phyloP scores from a whole-genome alignment of 2,888 invertebrate species.

The Troilus luridus region DNA sequence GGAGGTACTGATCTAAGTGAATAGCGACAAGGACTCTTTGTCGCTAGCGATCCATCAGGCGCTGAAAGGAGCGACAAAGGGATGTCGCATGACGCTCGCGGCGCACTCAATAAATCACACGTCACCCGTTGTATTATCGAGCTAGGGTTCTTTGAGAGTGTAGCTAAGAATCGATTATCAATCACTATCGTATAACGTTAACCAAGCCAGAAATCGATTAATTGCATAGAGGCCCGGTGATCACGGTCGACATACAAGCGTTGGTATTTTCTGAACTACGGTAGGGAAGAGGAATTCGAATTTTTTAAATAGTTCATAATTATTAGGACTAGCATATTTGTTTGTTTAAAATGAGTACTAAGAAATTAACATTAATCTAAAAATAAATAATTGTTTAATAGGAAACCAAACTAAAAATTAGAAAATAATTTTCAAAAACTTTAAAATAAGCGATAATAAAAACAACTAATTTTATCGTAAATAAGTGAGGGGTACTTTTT shows the following conservation, averaged over 20 bases:
- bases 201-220: slow-evolving; percentile 19
- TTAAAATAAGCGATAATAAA: no score
- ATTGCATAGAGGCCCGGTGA: not conserved
- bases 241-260: not conserved
- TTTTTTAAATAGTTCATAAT: no score
- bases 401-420: no score
- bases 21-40: slow-evolving; percentile 22
- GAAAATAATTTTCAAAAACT: no score
- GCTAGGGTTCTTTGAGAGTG: not conserved
- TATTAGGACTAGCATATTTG: no score
- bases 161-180: not conserved
- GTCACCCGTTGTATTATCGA: slow-evolving; percentile 23
- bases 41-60: slow-evolving; percentile 26
- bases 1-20: slow-evolving; percentile 33
- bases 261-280: not conserved
- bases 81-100: slow-evolving; percentile 49
- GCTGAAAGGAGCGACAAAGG: slow-evolving; percentile 42
- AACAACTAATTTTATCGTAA: no score
- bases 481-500: no score
- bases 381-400: no score
- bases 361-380: no score
- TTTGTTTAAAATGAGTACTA: no score
- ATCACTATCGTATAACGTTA: slow-evolving; percentile 1
- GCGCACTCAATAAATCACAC: slow-evolving; percentile 29
- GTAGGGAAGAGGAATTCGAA: not conserved